Evolutionary conservation across 2,888 invertebrate genomes (phyloP).

Genomic region (Laothoe populi): DNA sequence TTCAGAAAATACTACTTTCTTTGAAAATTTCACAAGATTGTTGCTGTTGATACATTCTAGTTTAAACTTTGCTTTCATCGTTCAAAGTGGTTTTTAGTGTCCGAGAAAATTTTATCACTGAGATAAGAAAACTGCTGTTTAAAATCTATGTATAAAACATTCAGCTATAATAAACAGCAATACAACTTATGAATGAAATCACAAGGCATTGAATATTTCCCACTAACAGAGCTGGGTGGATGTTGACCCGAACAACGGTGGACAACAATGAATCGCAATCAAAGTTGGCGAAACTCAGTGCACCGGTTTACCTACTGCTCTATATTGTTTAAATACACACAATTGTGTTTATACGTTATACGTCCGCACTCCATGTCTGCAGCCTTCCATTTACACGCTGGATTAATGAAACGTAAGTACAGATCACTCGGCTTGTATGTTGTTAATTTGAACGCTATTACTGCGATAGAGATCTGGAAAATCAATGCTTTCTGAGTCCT

Average conservation of each 20-base stretch:
- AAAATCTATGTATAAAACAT: slow-evolving; percentile 5
- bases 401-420: slow-evolving; percentile 24
- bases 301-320: slow-evolving; percentile 28
- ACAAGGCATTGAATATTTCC: slow-evolving; percentile 8
- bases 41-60: too few relatives aligned
- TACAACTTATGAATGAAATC: slow-evolving; percentile 16
- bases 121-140: background rate
- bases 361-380: slow-evolving; percentile 16
- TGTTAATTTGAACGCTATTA: background rate
- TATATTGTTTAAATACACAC: slow-evolving; percentile 28
- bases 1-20: too few relatives aligned
- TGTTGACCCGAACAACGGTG: slow-evolving; percentile 18
- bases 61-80: too few relatives aligned
- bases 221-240: background rate
- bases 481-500: background rate
- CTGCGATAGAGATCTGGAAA: background rate
- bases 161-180: background rate
- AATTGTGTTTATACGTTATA: slow-evolving; percentile 22
- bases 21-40: too few relatives aligned
- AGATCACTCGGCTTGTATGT: slow-evolving; percentile 16
- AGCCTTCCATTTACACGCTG: slow-evolving; percentile 16
- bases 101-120: background rate
- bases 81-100: background rate
- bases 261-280: slow-evolving; percentile 29
- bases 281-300: slow-evolving; percentile 27